Base-by-base conservation (phyloP, 2,113 vertebrate species). In the Balaeniceps rex region DNA sequence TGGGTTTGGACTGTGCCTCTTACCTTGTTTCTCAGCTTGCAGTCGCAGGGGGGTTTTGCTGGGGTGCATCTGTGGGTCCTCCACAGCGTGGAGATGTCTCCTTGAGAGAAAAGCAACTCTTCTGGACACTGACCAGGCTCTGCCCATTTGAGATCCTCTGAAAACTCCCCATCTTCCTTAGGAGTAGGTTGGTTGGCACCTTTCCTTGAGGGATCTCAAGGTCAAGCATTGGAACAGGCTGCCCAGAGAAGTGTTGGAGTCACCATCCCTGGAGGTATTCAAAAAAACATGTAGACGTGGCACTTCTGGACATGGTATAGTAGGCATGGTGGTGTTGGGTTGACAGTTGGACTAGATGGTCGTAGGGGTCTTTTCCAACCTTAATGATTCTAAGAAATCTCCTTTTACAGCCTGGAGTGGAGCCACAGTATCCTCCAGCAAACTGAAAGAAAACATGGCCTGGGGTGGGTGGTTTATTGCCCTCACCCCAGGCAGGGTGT, bases 31-130 rank as follows among this genome's bases (percentile, higher is more conserved):
- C 33, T 60, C 63, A 72, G 36, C 24, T 11, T 11, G 60, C 29
- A 80, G 15, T 51, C 3, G 0, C 16, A 1, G 8, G 2, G 6
- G 1, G 8, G 4, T 2, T 12, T 38, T 88, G n/a, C 49, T 65
- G 54, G 12, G 16, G 7, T 74, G 18, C 40, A 21, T 44, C 55
- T 19, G 11, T 38, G 29, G 4, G 17, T 34, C 33, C 28, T 51
- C 52, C 14, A 6, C 5, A 3, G n/a, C 2, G 8, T 5, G 10
- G 11, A 19, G 22, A 14, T 34, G 16, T 28, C 21, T 75, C 31
- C 71, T 66, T 70, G 33, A 64, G 55, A 42, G 38, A 24, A 55
- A 74, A 91, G 7, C 4, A 34, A 4, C 69, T 76, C 47, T 66
- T 55, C 60, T 68, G 22, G 25, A 29, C 47, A 51, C 9, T 47